These are phyloP conservation scores for Ceratotherium simum DNA, from an alignment of 2,113 vertebrate species.

Conservation along the genomic window DNA sequence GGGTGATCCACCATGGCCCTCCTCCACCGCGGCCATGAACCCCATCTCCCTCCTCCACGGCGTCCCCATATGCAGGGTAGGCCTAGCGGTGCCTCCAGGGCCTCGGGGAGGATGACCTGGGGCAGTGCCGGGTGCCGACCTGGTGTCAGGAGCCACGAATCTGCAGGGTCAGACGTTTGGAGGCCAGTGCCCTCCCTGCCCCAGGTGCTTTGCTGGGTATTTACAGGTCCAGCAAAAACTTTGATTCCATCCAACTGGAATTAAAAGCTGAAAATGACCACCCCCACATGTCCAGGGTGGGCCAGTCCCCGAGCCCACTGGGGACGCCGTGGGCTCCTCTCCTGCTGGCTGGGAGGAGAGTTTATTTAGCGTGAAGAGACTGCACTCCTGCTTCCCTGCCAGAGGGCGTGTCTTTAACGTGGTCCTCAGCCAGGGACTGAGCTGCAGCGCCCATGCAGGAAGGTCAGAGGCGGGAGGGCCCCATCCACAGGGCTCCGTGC, in stretches of 20 bases:
- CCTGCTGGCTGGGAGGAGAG: fast-evolving
- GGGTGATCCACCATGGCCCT: neutral
- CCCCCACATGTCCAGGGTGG: fast-evolving
- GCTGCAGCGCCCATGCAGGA: fast-evolving
- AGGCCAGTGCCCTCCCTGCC: neutral
- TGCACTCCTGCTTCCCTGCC: fast-evolving
- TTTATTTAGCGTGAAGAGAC: neutral
- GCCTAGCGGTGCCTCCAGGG: neutral
- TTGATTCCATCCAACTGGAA: fast-evolving
- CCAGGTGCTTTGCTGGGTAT: fast-evolving
- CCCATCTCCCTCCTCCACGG: neutral
- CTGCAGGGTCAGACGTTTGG: neutral
- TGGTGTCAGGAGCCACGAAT: fast-evolving
- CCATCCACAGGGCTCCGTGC: neutral
- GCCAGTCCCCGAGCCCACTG: neutral
- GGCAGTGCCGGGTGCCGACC: fast-evolving
- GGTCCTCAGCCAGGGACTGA: fast-evolving
- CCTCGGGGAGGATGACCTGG: fast-evolving
- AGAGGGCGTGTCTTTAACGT: fast-evolving
- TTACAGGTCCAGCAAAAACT: neutral
- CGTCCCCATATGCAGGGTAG: neutral
- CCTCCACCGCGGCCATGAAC: fast-evolving
- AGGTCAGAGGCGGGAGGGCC: neutral
- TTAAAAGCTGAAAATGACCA: neutral
- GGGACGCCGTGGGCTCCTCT: neutral